Percentiles rank a stretch among this genome's conserved stretches.
phyloP scores from a whole-genome alignment of 2,113 vertebrate species.

The Chionomys nivalis region DNA sequence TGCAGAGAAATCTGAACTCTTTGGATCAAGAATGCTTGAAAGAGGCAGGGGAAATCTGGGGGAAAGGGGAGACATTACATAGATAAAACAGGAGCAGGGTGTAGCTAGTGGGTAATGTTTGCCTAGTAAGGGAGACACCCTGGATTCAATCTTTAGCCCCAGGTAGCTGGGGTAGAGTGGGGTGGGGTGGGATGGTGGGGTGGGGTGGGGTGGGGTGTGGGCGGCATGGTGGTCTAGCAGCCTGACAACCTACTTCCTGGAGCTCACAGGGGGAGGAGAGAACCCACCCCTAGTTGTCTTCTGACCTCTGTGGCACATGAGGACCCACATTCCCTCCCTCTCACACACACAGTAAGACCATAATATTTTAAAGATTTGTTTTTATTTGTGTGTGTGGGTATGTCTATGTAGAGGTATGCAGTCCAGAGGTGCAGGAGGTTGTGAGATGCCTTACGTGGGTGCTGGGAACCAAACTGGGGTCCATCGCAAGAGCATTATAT shows the following conservation, averaged over 20 bases:
- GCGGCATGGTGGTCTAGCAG: background rate
- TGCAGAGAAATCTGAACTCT: constrained; percentile 52
- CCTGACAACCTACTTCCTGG: background rate
- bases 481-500: background rate
- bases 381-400: background rate
- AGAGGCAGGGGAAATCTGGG: background rate
- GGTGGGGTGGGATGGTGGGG: background rate
- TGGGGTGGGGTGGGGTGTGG: background rate
- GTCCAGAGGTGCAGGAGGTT: background rate
- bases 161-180: background rate
- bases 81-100: background rate
- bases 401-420: background rate
- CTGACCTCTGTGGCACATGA: background rate
- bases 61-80: background rate
- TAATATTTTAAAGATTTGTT: background rate
- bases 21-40: constrained; percentile 2
- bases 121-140: background rate
- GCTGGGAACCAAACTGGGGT: background rate
- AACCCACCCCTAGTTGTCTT: background rate
- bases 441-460: background rate
- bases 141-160: background rate
- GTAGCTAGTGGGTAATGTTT: background rate
- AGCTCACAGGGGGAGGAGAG: background rate
- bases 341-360: background rate
- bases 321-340: no score